Evolutionary conservation across 1,140 invertebrate species (phyloP), one percentile per base, ranked within the genome.

Genomic region (Drosophila yakuba): DNA sequence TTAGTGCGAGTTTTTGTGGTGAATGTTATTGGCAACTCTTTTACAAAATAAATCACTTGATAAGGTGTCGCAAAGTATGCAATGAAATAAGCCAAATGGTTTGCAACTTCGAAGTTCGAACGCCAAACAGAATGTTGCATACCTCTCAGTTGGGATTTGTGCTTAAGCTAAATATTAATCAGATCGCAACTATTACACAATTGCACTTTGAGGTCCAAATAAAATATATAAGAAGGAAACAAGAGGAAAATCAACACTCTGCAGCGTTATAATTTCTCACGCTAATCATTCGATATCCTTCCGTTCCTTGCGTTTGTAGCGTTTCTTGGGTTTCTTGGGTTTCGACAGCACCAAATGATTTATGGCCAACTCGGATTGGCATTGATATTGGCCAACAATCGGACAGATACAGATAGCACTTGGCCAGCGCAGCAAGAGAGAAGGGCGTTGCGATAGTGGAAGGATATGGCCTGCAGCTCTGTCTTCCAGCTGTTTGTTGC

Each of bases 311-410:
- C 17, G 38, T 72, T 54, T 60, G 20, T 20, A 2, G 20, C 20
- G 20, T 20, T 20, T 20, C 20, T 20, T 20, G 20, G 20, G 20
- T 20, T 20, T 20, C 15, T 2, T 32, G 25, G 7, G 2, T 36
- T 44, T 35, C 25, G 32, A 28, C 32, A n/a, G 15, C 39, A 20
- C 43, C 50, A 35, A 74, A 74, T 74, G 72, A 59, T 74, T 74
- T 75, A 75, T 59, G 73, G 60, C 61, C 56, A 63, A 25, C 35
- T 39, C 41, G 47, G 54, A 76, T 67, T 67, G 72, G 61, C 61
- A 52, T 57, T 75, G 73, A 66, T 75, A 74, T 74, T 74, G 72
- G 67, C 41, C 64, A 69, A 56, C 64, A 69, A 57, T 57, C 48
- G 64, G 64, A 52, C 64, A 68, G 51, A 56, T 74, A 63, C 43